Evolutionary conservation across 2,888 invertebrate species (phyloP).

Genomic region (Masnerella sp.): DNA sequence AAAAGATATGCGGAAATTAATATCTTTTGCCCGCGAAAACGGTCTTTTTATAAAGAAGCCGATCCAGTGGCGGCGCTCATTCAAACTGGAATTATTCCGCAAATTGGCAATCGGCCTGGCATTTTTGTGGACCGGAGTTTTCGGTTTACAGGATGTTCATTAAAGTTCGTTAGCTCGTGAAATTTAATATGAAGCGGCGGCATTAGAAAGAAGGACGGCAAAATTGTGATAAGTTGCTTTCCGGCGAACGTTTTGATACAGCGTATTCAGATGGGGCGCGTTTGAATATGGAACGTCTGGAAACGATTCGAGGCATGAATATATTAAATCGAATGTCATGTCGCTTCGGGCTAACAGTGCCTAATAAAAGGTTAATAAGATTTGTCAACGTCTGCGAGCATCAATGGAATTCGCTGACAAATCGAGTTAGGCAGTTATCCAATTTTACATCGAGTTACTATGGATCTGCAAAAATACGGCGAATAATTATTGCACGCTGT

Average conservation of each 20-base stretch:
- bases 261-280: constrained; percentile 21
- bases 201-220: constrained; percentile 13
- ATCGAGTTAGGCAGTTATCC: constrained; percentile 35
- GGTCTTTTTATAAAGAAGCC: constrained; percentile 30
- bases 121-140: constrained; percentile 3
- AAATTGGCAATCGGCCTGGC: constrained; percentile 33
- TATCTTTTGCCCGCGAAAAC: constrained; percentile 38
- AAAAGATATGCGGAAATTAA: constrained; percentile 47
- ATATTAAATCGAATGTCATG: constrained; percentile 51
- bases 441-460: constrained; percentile 32
- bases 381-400: constrained; percentile 50
- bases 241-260: constrained; percentile 27
- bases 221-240: constrained; percentile 17
- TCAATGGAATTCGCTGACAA: constrained; percentile 32
- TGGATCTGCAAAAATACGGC: constrained; percentile 22
- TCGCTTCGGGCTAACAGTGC: constrained; percentile 40
- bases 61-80: constrained; percentile 22
- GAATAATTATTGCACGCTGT: constrained; percentile 20
- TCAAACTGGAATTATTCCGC: constrained; percentile 40
- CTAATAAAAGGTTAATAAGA: constrained; percentile 54
- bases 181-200: constrained; percentile 25
- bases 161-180: constrained; percentile 20
- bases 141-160: neutral
- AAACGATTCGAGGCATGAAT: constrained; percentile 49
- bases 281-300: constrained; percentile 48